These are phyloP conservation scores for Caenorhabditis brenneri DNA, from an alignment of 1,140 invertebrate species.

Conservation along the genomic window DNA sequence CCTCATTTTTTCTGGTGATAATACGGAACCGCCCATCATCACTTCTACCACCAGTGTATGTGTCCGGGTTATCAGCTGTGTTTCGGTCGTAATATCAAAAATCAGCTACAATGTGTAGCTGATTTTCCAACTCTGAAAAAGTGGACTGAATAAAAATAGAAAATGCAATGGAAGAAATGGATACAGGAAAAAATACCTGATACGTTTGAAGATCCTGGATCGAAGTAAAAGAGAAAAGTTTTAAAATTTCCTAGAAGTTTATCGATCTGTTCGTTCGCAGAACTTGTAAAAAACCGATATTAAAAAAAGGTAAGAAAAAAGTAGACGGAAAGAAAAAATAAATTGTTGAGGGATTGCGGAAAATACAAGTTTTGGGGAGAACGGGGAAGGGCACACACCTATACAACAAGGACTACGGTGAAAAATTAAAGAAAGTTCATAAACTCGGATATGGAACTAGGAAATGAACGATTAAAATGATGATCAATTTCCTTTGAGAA, in stretches of 20 bases:
- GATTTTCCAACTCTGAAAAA: neutral
- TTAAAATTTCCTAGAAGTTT: neutral
- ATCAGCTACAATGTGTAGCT: slow-evolving; percentile 1
- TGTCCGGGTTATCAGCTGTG: slow-evolving; percentile 37
- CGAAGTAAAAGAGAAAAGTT: neutral
- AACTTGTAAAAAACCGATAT: slow-evolving; percentile 8
- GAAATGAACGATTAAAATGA: too few relatives aligned
- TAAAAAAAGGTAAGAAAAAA: neutral
- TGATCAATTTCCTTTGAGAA: slow-evolving; percentile 47
- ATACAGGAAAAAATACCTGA: slow-evolving; percentile 19
- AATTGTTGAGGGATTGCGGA: too few relatives aligned
- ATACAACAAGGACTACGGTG: neutral
- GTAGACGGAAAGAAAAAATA: neutral
- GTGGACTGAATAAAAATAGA: neutral
- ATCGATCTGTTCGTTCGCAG: slow-evolving; percentile 21
- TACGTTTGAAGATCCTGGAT: too few relatives aligned
- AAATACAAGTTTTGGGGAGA: slow-evolving; percentile 36
- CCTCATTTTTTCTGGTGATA: slow-evolving; percentile 29
- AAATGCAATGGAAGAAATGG: neutral
- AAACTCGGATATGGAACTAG: neutral
- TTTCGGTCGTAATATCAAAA: neutral
- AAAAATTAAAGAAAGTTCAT: neutral
- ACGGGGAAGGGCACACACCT: neutral
- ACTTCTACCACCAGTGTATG: neutral
- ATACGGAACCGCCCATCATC: slow-evolving; percentile 33